Percentiles rank a stretch among this genome's conserved stretches.
phyloP scores from a whole-genome alignment of 2,888 invertebrate genomes.

The Cataglyphis rosenhaueri region DNA sequence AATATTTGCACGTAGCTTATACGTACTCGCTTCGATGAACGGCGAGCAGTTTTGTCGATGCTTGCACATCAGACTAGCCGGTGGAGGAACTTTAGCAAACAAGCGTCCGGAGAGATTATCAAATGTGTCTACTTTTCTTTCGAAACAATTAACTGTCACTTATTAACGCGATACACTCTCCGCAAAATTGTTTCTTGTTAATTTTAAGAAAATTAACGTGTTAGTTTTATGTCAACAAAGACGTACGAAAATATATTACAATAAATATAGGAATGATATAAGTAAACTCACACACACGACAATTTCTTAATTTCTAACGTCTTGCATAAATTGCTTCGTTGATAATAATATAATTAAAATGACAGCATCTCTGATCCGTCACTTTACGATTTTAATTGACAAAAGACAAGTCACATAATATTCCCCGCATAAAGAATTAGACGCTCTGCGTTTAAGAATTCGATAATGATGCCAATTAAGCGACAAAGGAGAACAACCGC shows the following conservation, averaged over 20 bases:
- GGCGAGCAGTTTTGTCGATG: conserved; percentile 71
- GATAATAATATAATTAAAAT: conserved; percentile 19
- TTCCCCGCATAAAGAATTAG: conserved; percentile 64
- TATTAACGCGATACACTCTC: conserved; percentile 4
- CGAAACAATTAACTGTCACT: conserved; percentile 43
- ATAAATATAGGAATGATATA: neutral
- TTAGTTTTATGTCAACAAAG: neutral
- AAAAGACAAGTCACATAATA: conserved; percentile 37
- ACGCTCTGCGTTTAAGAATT: conserved; percentile 51
- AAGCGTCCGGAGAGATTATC: conserved; percentile 36
- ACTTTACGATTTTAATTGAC: conserved; percentile 57
- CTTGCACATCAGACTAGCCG: conserved; percentile 77
- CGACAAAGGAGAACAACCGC: conserved; percentile 68
- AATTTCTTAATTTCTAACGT: conserved; percentile 19
- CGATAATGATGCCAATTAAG: conserved; percentile 75
- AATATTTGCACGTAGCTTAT: conserved; percentile 80
- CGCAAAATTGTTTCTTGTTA: neutral
- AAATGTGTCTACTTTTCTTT: conserved; percentile 47
- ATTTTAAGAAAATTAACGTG: neutral
- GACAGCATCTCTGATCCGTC: neutral
- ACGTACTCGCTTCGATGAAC: conserved; percentile 73
- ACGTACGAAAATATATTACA: neutral
- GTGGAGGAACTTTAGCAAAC: conserved; percentile 62
- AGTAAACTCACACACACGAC: neutral
- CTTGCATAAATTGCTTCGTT: conserved; percentile 8